phyloP scores from a whole-genome alignment of 2,888 invertebrate species.

The Epinotia demarniana region DNA sequence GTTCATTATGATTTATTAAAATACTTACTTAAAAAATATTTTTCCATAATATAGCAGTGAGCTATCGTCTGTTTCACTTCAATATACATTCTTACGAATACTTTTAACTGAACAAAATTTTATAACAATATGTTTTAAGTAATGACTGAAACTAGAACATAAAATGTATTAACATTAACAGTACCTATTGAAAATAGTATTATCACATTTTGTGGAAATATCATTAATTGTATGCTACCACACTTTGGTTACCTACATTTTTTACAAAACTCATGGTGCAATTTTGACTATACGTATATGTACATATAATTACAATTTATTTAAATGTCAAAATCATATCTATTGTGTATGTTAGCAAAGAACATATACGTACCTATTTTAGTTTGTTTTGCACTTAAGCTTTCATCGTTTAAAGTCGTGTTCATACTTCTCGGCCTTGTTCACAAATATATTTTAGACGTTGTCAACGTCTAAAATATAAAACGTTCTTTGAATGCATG shows the following conservation, averaged over 20 bases:
- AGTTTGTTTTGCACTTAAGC: background rate
- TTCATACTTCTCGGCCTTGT: background rate
- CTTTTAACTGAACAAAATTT: conserved; percentile 66
- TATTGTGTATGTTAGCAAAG: too few relatives aligned
- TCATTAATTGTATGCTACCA: conserved; percentile 60
- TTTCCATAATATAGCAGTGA: conserved; percentile 47
- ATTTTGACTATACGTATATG: background rate
- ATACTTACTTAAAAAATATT: conserved; percentile 22
- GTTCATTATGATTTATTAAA: conserved; percentile 15
- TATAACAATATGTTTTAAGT: conserved; percentile 55
- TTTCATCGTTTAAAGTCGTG: background rate
- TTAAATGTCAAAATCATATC: background rate
- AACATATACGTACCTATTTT: background rate
- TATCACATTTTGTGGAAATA: conserved; percentile 52
- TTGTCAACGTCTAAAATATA: too few relatives aligned
- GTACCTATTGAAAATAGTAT: conserved; percentile 43
- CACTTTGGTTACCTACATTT: conserved; percentile 56
- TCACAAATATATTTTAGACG: too few relatives aligned
- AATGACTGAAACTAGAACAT: conserved; percentile 70
- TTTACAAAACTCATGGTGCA: conserved; percentile 47
- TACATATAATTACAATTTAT: conserved; percentile 1
- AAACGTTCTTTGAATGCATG: background rate
- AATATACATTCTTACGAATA: conserved; percentile 60
- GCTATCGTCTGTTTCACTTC: conserved; percentile 52
- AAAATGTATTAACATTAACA: conserved; percentile 39